Base-by-base conservation (phyloP, 2,888 invertebrate genomes). In the Leptinotarsa tumamoca region DNA sequence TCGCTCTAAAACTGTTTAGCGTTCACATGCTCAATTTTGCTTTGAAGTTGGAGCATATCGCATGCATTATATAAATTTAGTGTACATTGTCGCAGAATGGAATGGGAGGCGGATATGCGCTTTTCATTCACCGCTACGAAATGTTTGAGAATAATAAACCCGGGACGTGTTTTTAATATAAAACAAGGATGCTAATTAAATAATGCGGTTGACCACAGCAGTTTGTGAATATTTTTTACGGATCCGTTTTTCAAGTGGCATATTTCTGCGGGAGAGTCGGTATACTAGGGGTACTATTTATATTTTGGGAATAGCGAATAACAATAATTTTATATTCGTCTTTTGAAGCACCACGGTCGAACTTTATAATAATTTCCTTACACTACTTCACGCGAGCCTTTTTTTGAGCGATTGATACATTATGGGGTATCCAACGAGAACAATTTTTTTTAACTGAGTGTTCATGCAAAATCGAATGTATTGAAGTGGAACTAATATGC, bases 121-220 rank as follows among this genome's bases (percentile, higher is more conserved):
- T 58, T 75, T 78, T 80, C 79, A 80, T 80, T 80, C 76, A 77
- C 76, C 73, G 71, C 71, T 67, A 63, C 67, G 73, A 67, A 73
- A 72, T 73, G 80, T 80, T 81, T 80, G 78, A 79, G 81, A 82
- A 82, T 82, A 82, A 82, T 81, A 82, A 82, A 82, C 77, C 78
- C 56, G 58, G 72, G 67, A 82, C 82, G 80, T 82, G 82, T 81
- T 80, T 79, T 76, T 80, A 76, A 77, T 81, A 77, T 77, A 77
- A 82, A 82, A 79, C 78, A 74, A 74, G 74, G 70, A 27, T 77
- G 52, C 74, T 80, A 78, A 81, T 82, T 82, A 81, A 81, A 81
- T 79, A 77, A 75, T 72, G 79, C 77, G 78, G 74, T 23, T 58
- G 58, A 58, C 58, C 58, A 73, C 78, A 69, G 69, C 33, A 33